Conservation (phyloP, 2,113 vertebrate species). For the Setophaga petechia region DNA sequence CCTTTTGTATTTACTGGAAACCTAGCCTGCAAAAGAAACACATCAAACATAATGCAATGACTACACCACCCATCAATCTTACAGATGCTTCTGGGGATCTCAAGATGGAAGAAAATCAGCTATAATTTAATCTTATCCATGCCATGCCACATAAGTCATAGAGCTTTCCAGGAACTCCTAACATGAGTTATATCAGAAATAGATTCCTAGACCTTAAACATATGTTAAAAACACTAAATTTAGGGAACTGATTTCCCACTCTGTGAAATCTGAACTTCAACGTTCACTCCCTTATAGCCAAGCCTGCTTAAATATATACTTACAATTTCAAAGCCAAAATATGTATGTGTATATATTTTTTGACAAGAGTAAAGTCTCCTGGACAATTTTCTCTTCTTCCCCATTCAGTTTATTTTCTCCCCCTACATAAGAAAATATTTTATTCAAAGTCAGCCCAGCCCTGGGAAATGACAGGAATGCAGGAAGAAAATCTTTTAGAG, state of each 20-base stretch:
- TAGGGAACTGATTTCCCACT: slow-evolving; percentile 23
- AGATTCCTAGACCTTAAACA: slow-evolving; percentile 55
- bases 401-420: background rate
- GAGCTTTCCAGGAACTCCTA: slow-evolving; percentile 49
- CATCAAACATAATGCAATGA: background rate
- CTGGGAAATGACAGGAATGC: background rate
- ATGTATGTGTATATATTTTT: background rate
- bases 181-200: slow-evolving; percentile 26
- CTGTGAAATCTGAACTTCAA: background rate
- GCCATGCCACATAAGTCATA: background rate
- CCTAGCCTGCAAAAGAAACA: slow-evolving; percentile 1
- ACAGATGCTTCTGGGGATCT: slow-evolving; percentile 12
- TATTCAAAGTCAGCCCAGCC: background rate
- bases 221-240: slow-evolving; percentile 49
- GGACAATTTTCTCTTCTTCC: background rate
- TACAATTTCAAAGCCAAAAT: background rate
- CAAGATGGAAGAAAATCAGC: slow-evolving; percentile 28
- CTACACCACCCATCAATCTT: background rate
- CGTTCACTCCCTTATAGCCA: background rate
- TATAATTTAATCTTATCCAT: slow-evolving; percentile 41
- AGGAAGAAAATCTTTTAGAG: background rate
- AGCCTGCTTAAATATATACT: slow-evolving; percentile 10
- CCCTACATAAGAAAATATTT: background rate
- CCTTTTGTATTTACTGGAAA: slow-evolving; percentile 12
- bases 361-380: background rate